Percentiles rank a stretch among this genome's conserved stretches.
Evolutionary conservation across 1,140 invertebrate genomes (phyloP).

Genomic region (Drosophila micromelanica): DNA sequence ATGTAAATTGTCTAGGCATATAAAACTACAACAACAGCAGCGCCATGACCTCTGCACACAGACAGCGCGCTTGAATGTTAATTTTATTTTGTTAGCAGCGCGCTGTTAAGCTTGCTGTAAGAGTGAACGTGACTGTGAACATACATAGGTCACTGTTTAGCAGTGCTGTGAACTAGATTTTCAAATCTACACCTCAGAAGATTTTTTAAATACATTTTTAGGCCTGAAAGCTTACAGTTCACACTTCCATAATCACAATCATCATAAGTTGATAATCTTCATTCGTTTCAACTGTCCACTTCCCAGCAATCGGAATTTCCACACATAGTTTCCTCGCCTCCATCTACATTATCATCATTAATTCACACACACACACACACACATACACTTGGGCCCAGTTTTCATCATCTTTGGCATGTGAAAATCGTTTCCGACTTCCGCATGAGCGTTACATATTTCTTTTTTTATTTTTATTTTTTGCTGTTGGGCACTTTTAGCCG

Average conservation of each 20-base stretch:
- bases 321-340: constrained; percentile 8
- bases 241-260: background rate
- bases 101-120: background rate
- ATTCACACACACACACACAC: constrained; percentile 21
- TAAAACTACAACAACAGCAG: constrained; percentile 15
- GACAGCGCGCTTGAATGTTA: constrained; percentile 16
- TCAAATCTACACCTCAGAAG: background rate
- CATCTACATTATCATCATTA: constrained; percentile 25
- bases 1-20: constrained; percentile 14
- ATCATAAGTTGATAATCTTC: constrained; percentile 4
- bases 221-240: background rate
- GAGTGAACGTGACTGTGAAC: background rate
- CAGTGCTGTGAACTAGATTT: background rate
- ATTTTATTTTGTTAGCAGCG: constrained; percentile 21
- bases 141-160: background rate
- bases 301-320: constrained; percentile 26
- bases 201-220: background rate
- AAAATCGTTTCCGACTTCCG: constrained; percentile 71
- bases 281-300: constrained; percentile 13
- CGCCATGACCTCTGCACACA: constrained; percentile 38
- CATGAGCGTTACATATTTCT: constrained; percentile 44
- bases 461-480: constrained; percentile 1
- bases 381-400: constrained; percentile 37
- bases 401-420: constrained; percentile 51
- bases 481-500: constrained; percentile 4